These are phyloP conservation scores for Aphodius sticticus DNA, from an alignment of 2,888 invertebrate genomes.

Conservation along the genomic window DNA sequence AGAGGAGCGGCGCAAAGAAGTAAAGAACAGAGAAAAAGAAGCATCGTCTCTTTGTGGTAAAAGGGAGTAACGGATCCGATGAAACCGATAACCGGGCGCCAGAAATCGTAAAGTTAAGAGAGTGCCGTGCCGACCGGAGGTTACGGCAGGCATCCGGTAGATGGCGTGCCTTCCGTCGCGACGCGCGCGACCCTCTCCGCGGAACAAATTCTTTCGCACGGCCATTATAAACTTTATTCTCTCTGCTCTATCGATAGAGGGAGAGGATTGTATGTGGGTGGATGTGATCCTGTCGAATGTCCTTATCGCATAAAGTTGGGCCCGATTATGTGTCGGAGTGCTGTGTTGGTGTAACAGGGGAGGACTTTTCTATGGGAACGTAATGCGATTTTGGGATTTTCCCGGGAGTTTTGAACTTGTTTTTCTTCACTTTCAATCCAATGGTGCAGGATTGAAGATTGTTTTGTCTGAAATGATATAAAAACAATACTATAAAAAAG, in stretches of 20 bases:
- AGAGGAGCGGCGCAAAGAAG: neutral
- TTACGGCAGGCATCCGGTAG: neutral
- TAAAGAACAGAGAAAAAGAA: neutral
- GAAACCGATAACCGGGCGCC: neutral
- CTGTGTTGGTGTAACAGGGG: too few species aligned
- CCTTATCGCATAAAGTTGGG: too few species aligned
- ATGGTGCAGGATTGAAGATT: too few species aligned
- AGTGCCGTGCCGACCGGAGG: neutral
- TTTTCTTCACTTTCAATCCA: too few species aligned
- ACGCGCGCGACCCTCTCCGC: neutral
- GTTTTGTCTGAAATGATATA: too few species aligned
- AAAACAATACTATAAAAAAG: too few species aligned
- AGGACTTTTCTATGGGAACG: too few species aligned
- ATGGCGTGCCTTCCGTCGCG: neutral
- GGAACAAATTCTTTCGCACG: neutral
- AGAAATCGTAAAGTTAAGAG: constrained; percentile 4
- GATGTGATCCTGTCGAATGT: too few species aligned
- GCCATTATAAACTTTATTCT: neutral
- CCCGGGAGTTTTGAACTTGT: too few species aligned
- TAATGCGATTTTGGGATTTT: too few species aligned
- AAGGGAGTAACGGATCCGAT: neutral
- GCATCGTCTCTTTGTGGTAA: neutral
- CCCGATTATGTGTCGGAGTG: too few species aligned
- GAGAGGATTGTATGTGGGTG: neutral
- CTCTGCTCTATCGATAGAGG: neutral